Conservation (phyloP, 1,140 invertebrate genomes). For the Drosophila melanogaster region DNA sequence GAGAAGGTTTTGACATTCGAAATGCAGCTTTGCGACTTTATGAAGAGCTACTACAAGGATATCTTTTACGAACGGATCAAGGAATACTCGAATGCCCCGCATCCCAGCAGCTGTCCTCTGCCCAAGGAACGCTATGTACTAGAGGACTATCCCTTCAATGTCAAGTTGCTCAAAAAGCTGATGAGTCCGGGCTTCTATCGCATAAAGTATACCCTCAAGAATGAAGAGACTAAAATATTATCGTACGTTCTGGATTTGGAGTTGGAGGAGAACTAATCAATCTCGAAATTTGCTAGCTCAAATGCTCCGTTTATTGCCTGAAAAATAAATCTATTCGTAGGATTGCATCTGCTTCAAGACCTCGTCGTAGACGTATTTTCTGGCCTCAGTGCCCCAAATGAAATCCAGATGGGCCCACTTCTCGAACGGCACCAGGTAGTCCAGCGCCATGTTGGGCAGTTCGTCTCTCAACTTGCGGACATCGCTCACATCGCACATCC, state of each 20-base stretch:
- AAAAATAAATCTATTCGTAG: constrained; percentile 50
- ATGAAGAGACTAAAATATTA: constrained; percentile 33
- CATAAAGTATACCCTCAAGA: constrained; percentile 9
- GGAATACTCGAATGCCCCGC: constrained; percentile 61
- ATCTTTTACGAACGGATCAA: constrained; percentile 61
- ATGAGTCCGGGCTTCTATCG: constrained; percentile 53
- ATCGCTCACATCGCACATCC: constrained; percentile 86
- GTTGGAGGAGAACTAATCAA: constrained; percentile 12
- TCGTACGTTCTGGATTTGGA: neutral
- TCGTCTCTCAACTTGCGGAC: constrained; percentile 85
- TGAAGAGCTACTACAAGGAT: constrained; percentile 57
- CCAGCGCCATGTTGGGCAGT: constrained; percentile 79
- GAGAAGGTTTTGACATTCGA: neutral
- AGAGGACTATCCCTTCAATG: constrained; percentile 56
- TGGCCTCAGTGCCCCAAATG: constrained; percentile 87
- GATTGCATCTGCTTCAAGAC: constrained; percentile 64
- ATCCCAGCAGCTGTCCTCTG: constrained; percentile 55
- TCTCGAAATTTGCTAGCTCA: neutral
- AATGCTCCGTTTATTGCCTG: constrained; percentile 32
- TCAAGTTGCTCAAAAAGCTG: constrained; percentile 21
- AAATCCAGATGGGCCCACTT: constrained; percentile 91
- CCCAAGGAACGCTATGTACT: constrained; percentile 43
- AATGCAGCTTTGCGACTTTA: constrained; percentile 46
- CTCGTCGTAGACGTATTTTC: constrained; percentile 86
- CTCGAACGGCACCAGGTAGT: constrained; percentile 85